Evolutionary conservation across 2,797 vertebrate species (phyloP).

Genomic region (Spondyliosoma cantharus): DNA sequence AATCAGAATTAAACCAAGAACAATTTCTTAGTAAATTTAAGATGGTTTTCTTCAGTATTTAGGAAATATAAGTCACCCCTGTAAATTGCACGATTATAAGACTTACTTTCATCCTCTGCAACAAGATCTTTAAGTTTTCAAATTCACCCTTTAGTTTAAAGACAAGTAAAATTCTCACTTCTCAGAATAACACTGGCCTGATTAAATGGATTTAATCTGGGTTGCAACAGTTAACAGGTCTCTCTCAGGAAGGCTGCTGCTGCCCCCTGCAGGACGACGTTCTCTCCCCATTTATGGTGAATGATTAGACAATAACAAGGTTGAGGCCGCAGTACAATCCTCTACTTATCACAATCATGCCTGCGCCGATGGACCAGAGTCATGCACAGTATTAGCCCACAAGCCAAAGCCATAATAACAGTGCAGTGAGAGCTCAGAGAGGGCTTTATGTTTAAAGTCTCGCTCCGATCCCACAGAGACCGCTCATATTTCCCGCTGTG

Average conservation of each 20-base stretch:
- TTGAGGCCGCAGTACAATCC: conserved; percentile 2
- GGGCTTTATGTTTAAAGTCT: conserved; percentile 44
- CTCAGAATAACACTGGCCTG: background rate
- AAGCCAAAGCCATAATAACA: conserved; percentile 67
- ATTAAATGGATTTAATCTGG: background rate
- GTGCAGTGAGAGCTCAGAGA: conserved; percentile 38
- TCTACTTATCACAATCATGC: conserved; percentile 19
- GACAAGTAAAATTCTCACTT: background rate
- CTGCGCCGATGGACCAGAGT: conserved; percentile 16
- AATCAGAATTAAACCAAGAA: too few relatives aligned
- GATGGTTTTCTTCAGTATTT: background rate
- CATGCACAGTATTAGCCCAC: conserved; percentile 51
- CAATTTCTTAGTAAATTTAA: too few relatives aligned
- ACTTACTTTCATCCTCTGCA: too few relatives aligned
- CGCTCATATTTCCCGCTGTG: conserved; percentile 65
- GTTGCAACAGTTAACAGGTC: background rate
- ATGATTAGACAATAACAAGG: conserved; percentile 15
- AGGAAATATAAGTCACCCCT: background rate
- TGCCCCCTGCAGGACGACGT: conserved; percentile 58
- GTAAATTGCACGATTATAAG: too few relatives aligned
- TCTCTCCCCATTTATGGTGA: background rate
- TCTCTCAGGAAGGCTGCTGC: conserved; percentile 13
- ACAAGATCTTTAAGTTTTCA: too few relatives aligned
- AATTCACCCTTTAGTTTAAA: background rate
- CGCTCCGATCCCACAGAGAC: conserved; percentile 50